Conservation (phyloP, 2,113 vertebrate genomes). For the Gymnogyps californianus region DNA sequence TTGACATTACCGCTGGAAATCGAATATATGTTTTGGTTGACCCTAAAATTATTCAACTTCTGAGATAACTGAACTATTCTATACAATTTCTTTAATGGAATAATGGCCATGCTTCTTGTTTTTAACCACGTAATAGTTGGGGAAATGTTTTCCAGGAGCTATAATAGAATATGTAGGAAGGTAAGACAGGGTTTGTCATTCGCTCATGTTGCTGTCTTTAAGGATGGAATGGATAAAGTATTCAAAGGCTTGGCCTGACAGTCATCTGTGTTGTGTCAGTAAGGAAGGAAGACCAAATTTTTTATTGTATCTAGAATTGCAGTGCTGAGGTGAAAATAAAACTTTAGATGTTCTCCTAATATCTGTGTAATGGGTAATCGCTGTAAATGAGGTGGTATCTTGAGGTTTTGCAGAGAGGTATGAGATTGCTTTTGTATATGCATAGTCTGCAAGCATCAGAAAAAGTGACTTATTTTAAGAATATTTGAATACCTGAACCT, state of each 20-base stretch:
- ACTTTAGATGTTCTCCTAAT: not conserved
- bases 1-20: not conserved
- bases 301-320: not conserved
- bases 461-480: not conserved
- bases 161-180: not conserved
- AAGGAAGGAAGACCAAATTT: not conserved
- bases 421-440: not conserved
- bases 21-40: not conserved
- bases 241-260: not conserved
- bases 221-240: not conserved
- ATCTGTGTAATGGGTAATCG: not conserved
- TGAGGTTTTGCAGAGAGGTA: not conserved
- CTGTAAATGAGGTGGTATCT: not conserved
- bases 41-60: not conserved
- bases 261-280: not conserved
- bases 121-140: not conserved
- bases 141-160: not conserved
- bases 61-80: not conserved
- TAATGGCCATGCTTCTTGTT: not conserved
- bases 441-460: not conserved
- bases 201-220: not conserved
- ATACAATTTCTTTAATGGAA: not conserved
- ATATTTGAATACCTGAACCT: not conserved
- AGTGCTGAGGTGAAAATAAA: not conserved
- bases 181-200: not conserved